Evolutionary conservation across 2,113 vertebrate species (phyloP).

Genomic region (Nycticryphes semicollaris): DNA sequence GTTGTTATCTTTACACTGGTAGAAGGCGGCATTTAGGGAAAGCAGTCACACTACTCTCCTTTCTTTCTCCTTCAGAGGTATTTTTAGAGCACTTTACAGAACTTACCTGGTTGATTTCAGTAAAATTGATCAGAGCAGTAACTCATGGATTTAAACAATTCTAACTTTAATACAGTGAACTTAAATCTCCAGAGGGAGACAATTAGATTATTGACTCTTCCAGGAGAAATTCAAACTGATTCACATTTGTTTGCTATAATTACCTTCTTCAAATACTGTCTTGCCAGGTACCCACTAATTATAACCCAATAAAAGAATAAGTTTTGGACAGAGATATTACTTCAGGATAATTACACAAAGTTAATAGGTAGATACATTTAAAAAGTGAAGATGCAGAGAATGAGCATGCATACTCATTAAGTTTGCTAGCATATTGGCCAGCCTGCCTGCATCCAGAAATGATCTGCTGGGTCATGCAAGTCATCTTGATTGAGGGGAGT

Average conservation of each 20-base stretch:
- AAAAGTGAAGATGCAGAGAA: not conserved
- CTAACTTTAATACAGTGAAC: not conserved
- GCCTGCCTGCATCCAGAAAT: not conserved
- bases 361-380: not conserved
- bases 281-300: conserved; percentile 4
- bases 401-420: not conserved
- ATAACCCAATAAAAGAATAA: not conserved
- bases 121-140: conserved; percentile 29
- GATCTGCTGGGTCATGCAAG: not conserved
- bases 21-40: not conserved
- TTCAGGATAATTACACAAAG: not conserved
- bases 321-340: not conserved
- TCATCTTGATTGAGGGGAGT: not conserved
- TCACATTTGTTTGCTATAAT: conserved; percentile 49
- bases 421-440: not conserved
- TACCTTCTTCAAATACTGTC: conserved; percentile 36
- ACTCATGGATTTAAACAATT: conserved; percentile 11
- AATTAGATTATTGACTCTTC: conserved; percentile 34
- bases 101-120: not conserved
- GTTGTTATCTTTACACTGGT: not conserved
- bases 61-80: not conserved
- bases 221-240: conserved; percentile 24
- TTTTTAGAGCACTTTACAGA: conserved; percentile 29
- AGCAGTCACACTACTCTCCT: not conserved
- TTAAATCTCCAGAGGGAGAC: not conserved